These are phyloP conservation scores for Pitangus sulphuratus DNA, from an alignment of 2,797 vertebrate genomes.

Conservation along the genomic window DNA sequence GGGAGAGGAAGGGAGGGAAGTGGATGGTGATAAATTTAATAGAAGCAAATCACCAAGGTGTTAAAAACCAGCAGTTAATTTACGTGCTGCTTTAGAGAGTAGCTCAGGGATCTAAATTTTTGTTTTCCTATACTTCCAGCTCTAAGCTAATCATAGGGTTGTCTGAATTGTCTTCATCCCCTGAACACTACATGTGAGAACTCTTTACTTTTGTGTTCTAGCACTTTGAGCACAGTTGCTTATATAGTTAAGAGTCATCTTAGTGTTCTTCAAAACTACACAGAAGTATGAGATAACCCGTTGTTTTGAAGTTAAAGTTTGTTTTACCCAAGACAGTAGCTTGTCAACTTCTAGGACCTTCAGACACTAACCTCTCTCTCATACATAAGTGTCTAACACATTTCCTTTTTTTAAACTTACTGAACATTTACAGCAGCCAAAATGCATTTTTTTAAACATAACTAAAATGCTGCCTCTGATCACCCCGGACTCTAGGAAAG, in stretches of 20 bases:
- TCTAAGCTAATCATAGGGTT: background rate
- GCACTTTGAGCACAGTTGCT: background rate
- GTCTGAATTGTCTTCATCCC: background rate
- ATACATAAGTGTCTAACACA: rapidly evolving
- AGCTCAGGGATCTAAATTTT: background rate
- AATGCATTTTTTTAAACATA: background rate
- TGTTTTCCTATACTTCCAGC: background rate
- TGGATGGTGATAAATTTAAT: background rate
- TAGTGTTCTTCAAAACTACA: background rate
- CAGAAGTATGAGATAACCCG: background rate
- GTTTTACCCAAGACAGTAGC: background rate
- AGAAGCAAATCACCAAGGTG: background rate
- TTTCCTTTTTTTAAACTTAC: background rate
- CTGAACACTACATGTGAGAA: background rate
- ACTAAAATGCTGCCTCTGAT: rapidly evolving
- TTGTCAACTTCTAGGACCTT: background rate
- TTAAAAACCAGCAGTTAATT: background rate
- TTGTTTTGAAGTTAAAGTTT: background rate
- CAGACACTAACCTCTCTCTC: background rate
- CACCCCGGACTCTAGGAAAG: background rate
- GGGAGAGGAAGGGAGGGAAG: rapidly evolving
- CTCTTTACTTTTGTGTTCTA: background rate
- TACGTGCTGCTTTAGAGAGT: background rate
- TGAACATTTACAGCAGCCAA: background rate
- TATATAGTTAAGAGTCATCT: background rate